These are phyloP conservation scores for Drosophila cracens DNA, from an alignment of 2,888 invertebrate genomes.

Conservation along the genomic window DNA sequence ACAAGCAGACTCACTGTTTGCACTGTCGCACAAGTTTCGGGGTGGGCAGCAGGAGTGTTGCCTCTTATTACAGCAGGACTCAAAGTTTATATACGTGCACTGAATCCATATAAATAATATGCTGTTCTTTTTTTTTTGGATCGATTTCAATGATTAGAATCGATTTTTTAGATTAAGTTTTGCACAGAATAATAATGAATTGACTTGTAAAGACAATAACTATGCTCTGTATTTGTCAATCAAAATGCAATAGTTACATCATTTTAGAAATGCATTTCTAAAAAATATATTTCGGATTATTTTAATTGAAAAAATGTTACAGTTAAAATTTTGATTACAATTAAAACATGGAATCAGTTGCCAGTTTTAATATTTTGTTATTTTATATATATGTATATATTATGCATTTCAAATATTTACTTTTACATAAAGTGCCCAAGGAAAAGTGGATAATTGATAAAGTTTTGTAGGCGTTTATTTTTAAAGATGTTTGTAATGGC, in stretches of 20 bases:
- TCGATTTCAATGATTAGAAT: constrained; percentile 1
- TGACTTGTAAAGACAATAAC: neutral
- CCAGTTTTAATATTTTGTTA: neutral
- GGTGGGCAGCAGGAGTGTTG: neutral
- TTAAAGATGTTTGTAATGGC: neutral
- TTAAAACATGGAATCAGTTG: neutral
- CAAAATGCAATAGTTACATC: neutral
- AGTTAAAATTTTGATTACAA: neutral
- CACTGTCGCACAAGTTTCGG: constrained; percentile 13
- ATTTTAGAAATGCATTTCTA: neutral
- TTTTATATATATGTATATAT: neutral
- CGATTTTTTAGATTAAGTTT: neutral
- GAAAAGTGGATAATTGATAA: too few species aligned
- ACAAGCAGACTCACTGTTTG: constrained; percentile 24
- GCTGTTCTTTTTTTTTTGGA: neutral
- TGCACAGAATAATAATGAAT: neutral
- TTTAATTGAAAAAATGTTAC: neutral
- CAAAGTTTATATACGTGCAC: neutral
- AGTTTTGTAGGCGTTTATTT: neutral
- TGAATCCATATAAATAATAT: neutral
- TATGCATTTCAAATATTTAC: neutral
- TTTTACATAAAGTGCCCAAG: too few species aligned
- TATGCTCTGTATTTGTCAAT: neutral
- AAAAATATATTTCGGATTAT: neutral
- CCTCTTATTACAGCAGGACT: neutral